These are phyloP conservation scores for Drosophila subpulchrella DNA, from an alignment of 1,140 invertebrate genomes.

Conservation along the genomic window DNA sequence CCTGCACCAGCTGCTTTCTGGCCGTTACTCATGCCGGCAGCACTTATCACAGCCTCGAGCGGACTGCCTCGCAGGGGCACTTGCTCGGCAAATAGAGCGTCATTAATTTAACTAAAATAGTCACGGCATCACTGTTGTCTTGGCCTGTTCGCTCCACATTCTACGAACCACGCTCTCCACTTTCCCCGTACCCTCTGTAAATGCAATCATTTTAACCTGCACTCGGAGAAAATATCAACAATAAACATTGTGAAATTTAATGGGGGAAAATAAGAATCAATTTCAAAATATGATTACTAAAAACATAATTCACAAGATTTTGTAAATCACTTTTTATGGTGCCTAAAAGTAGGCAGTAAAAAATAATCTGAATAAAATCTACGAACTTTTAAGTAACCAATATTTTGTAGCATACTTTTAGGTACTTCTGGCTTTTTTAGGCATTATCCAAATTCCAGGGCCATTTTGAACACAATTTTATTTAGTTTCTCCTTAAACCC, in stretches of 20 bases:
- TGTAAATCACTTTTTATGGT: too few relatives aligned
- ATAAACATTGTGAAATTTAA: not conserved
- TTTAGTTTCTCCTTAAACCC: not conserved
- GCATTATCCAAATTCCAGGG: too few relatives aligned
- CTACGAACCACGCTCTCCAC: not conserved
- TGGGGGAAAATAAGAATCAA: too few relatives aligned
- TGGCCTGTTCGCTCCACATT: constrained; percentile 22
- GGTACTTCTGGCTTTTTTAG: too few relatives aligned
- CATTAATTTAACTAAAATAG: constrained; percentile 82
- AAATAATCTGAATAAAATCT: too few relatives aligned
- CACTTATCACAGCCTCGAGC: constrained; percentile 68
- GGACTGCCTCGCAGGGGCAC: constrained; percentile 33
- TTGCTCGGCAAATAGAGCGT: constrained; percentile 76
- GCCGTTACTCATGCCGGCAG: constrained; percentile 59
- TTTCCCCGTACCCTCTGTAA: constrained; percentile 17
- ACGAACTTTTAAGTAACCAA: too few relatives aligned
- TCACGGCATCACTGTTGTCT: constrained; percentile 49
- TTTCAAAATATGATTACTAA: not conserved
- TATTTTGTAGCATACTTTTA: not conserved
- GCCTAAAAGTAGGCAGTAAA: too few relatives aligned
- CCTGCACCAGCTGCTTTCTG: constrained; percentile 17
- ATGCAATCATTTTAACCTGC: constrained; percentile 77
- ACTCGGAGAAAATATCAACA: not conserved
- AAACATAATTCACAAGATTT: not conserved
- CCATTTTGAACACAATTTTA: too few relatives aligned